Base-by-base conservation (phyloP, 2,797 vertebrate species). In the Euphonia xanthogaster region DNA sequence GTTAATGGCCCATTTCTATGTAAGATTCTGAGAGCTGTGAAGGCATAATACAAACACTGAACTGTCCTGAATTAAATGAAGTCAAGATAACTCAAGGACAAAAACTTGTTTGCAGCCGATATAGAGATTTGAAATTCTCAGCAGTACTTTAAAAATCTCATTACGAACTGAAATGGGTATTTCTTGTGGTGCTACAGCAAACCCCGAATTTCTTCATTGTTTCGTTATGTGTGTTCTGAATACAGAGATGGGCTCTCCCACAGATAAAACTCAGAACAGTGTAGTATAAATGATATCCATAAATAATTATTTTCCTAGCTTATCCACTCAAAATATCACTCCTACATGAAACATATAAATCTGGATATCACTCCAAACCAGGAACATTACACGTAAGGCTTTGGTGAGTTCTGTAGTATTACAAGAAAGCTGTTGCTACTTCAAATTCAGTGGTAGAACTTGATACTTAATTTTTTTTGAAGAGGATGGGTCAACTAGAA, bases 21-120 rank as follows among this genome's bases (percentile, higher is more conserved):
- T 83, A 42, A 53, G 78, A 61, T 68, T 95, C 50, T 1, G 2
- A 86, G 71, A 57, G 33, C 17, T 82, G 21, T 61, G 54, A 55
- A 75, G 35, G 78, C 89, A 77, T 74, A 89, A 86, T 66, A 85
- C 54, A 92, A 94, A 83, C 62, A 77, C 17, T 65, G 75, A 91
- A 91, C 47, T 45, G 31, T 51, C 39, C 23, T 77, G 71, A 89
- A 83, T 23, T 89, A 81, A 96, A 83, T 22, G 19, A 85, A 80
- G 50, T 80, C 57, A 74, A 80, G 78, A 91, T 51, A 93, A 80
- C 80, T 94, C 78, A 96, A 94, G 86, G 92, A 88, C 68, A 86
- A 93, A 93, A 89, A n/a, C 16, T 82, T 89, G 42, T 77, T 94
- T 92, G 81, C 51, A 85, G 72, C 35, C 54, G 58, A 54, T 80